Percentiles rank a stretch among this genome's conserved stretches.
Conservation (phyloP, 2,797 vertebrate genomes). For the Emys orbicularis region DNA sequence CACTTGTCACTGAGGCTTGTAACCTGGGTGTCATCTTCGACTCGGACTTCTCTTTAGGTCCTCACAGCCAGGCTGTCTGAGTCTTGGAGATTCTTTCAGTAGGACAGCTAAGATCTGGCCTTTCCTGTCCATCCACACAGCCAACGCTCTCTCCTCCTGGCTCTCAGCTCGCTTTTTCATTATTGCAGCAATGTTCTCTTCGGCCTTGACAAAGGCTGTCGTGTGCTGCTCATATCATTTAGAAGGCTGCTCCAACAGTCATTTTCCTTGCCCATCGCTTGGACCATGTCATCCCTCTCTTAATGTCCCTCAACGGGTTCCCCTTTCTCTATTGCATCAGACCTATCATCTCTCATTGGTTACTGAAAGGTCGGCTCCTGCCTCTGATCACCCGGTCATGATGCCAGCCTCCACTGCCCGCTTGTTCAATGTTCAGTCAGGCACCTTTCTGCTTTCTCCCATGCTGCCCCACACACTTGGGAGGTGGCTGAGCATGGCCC, state of each 20-base stretch:
- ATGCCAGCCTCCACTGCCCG: not conserved
- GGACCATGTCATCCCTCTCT: not conserved
- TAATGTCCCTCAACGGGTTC: not conserved
- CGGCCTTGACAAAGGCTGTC: not conserved
- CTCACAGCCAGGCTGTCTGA: not conserved
- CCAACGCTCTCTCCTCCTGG: not conserved
- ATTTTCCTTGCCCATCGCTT: not conserved
- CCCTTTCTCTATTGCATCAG: not conserved
- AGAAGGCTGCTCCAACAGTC: not conserved
- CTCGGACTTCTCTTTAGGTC: not conserved
- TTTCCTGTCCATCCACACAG: not conserved
- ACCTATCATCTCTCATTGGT: not conserved
- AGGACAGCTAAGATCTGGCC: not conserved
- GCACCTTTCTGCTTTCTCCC: not conserved
- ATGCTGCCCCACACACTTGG: not conserved
- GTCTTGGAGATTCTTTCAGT: not conserved
- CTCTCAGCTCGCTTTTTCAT: not conserved
- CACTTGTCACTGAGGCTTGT: not conserved
- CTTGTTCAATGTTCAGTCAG: not conserved
- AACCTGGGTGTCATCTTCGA: not conserved
- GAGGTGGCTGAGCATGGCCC: not conserved
- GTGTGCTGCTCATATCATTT: not conserved
- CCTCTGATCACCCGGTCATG: not conserved
- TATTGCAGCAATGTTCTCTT: too few species aligned
- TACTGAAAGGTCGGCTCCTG: not conserved